Evolutionary conservation across 2,113 vertebrate genomes (phyloP).

Genomic region (Hucho hucho): DNA sequence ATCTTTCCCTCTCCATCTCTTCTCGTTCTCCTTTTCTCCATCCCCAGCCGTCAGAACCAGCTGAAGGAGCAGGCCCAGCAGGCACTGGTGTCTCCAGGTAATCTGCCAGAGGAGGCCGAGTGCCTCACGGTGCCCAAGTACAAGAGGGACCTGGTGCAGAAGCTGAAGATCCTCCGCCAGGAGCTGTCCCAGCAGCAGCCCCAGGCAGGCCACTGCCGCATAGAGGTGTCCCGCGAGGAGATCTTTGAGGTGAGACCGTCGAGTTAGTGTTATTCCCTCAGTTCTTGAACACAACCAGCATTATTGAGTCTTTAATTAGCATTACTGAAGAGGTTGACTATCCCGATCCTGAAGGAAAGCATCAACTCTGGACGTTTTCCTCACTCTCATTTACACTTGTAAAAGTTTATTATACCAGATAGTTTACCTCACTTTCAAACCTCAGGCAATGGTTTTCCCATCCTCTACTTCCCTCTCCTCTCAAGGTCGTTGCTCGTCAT

Average conservation of each 20-base stretch:
- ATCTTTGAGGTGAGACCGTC: slow-evolving; percentile 90
- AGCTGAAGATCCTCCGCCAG: slow-evolving; percentile 94
- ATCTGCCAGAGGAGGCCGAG: slow-evolving; percentile 89
- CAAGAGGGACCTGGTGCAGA: slow-evolving; percentile 96
- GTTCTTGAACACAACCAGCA: too few species aligned
- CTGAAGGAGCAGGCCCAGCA: slow-evolving; percentile 86
- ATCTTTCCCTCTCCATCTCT: neutral
- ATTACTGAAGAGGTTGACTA: too few species aligned
- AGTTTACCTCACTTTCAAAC: neutral
- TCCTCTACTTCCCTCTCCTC: neutral
- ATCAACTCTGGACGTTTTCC: too few species aligned
- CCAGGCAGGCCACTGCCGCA: slow-evolving; percentile 96
- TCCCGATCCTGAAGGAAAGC: too few species aligned
- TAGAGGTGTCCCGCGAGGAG: slow-evolving; percentile 97
- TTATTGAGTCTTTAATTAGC: too few species aligned
- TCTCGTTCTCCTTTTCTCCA: neutral
- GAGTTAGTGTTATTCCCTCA: too few species aligned
- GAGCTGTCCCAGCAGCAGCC: slow-evolving; percentile 97
- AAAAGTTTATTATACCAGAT: neutral
- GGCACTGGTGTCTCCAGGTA: slow-evolving; percentile 82
- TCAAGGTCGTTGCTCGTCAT: neutral
- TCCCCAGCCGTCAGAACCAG: slow-evolving; percentile 85
- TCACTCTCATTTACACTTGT: too few species aligned
- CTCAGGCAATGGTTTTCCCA: neutral
- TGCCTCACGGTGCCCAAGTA: slow-evolving; percentile 95